Conservation (phyloP, 2,113 vertebrate species). For the Labeo catla region DNA sequence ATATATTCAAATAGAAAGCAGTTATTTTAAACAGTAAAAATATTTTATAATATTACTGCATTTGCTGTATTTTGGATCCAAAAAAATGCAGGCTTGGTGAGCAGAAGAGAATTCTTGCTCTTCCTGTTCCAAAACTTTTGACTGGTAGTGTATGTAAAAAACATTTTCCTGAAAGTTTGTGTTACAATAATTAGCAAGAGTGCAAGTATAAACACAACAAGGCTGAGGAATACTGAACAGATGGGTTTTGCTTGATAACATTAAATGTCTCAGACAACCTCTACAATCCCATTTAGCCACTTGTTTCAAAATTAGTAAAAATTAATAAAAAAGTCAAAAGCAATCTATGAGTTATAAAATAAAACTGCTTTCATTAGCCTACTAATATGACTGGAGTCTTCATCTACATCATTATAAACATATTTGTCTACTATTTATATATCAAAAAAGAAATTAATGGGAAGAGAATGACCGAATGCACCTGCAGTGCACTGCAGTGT, state of each 20-base stretch:
- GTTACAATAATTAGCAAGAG: not conserved
- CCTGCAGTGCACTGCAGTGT: not conserved
- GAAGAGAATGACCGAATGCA: not conserved
- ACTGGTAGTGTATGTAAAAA: not conserved
- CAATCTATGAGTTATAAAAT: no score
- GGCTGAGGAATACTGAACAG: not conserved
- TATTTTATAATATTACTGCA: no score
- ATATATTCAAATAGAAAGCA: no score
- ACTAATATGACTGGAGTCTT: not conserved
- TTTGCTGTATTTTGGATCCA: no score
- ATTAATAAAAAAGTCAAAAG: no score
- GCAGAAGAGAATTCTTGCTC: no score
- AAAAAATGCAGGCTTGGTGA: no score
- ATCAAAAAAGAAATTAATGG: not conserved
- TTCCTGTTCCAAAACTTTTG: no score
- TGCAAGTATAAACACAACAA: not conserved
- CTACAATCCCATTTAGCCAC: not conserved
- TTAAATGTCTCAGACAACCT: no score
- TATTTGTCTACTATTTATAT: not conserved
- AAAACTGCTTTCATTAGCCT: no score
- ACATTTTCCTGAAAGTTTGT: not conserved
- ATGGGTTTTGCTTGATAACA: not conserved
- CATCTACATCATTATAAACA: not conserved
- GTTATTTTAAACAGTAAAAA: no score
- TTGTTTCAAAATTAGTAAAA: not conserved